Percentiles rank a stretch among this genome's conserved stretches.
Conservation (phyloP, 2,797 vertebrate species). For the Alca torda region DNA sequence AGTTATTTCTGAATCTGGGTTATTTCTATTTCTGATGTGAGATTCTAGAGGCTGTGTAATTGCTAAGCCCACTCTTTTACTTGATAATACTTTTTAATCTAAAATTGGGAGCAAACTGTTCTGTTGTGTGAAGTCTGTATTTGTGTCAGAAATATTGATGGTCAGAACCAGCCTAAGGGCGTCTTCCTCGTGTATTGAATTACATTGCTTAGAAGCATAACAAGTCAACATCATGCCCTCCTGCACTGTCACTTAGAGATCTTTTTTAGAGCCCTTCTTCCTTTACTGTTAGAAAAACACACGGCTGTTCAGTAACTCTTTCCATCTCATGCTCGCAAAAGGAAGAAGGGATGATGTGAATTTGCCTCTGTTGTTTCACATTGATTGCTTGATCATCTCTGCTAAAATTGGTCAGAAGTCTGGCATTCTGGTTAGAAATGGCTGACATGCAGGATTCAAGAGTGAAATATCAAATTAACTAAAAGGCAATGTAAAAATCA, state of each 20-base stretch:
- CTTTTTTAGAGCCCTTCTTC: slow-evolving; percentile 38
- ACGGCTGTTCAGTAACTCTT: neutral
- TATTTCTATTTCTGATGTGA: slow-evolving; percentile 71
- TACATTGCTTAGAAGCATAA: slow-evolving; percentile 45
- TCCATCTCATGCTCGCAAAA: neutral
- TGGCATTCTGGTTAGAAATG: neutral
- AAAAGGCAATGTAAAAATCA: neutral
- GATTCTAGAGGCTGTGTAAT: slow-evolving; percentile 51
- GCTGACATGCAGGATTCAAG: neutral
- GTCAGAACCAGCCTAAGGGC: slow-evolving; percentile 42
- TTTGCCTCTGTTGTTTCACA: neutral
- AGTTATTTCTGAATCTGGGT: slow-evolving; percentile 73
- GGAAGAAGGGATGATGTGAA: neutral
- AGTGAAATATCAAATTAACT: neutral
- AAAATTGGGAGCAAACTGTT: slow-evolving; percentile 38
- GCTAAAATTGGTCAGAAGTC: neutral
- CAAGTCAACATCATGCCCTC: slow-evolving; percentile 35
- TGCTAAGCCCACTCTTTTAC: slow-evolving; percentile 43
- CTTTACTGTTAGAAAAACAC: slow-evolving; percentile 41
- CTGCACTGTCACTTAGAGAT: neutral
- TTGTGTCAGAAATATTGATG: slow-evolving; percentile 62
- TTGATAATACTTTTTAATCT: slow-evolving; percentile 57
- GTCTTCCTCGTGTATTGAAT: slow-evolving; percentile 58
- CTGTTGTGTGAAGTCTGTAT: slow-evolving; percentile 31
- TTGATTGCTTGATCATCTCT: neutral